Conservation (phyloP, 2,888 invertebrate genomes). For the Clitarchus hookeri region DNA sequence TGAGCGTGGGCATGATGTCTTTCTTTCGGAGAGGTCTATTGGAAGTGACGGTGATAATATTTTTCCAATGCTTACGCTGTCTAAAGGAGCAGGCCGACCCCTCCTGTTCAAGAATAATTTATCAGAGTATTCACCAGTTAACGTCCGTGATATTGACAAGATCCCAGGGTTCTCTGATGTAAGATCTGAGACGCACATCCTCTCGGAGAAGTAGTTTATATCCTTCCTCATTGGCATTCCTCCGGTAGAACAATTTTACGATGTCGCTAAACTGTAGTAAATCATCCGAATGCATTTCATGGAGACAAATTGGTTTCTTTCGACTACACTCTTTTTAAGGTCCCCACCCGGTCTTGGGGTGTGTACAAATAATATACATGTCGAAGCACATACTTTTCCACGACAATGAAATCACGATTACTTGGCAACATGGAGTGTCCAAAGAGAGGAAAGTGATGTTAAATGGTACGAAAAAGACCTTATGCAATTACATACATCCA, state of each 20-base stretch:
- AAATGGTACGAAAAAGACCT: neutral
- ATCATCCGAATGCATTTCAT: neutral
- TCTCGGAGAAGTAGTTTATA: neutral
- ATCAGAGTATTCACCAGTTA: too few species aligned
- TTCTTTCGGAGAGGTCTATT: too few species aligned
- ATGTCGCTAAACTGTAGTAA: neutral
- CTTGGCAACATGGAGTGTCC: neutral
- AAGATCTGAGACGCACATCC: neutral
- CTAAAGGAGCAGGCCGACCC: too few species aligned
- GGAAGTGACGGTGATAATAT: too few species aligned
- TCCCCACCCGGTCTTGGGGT: neutral
- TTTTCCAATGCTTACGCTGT: too few species aligned
- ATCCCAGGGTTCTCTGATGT: neutral
- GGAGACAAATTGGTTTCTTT: neutral
- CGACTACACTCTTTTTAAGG: neutral
- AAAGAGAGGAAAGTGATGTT: neutral
- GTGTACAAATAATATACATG: neutral
- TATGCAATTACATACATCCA: neutral
- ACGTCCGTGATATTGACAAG: neutral
- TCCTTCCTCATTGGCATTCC: neutral
- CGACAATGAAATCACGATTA: neutral
- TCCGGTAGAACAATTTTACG: neutral
- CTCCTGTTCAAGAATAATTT: too few species aligned
- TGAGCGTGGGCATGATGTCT: too few species aligned
- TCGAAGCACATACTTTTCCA: neutral